Evolutionary conservation across 1,140 invertebrate species (phyloP), one percentile per base, ranked within the genome.

Genomic region (Octopus bimaculoides): DNA sequence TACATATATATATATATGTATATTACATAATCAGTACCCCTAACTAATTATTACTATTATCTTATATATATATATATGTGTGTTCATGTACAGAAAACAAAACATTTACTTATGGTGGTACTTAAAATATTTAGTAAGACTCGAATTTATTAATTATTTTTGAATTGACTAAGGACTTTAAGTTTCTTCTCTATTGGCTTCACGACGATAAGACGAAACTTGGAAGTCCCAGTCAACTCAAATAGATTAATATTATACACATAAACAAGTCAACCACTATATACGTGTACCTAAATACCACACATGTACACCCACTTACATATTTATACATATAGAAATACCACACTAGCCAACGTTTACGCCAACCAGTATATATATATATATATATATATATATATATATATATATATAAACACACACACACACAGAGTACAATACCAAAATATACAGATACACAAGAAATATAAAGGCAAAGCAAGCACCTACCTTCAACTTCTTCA

Each of bases 401-500:
- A 69, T 14, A 69, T 14, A 69, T 69, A 69, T 14, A 69, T 69
- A 69, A 3, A 69, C 5, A 69, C 26, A 69, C 26, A 14, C 14
- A 6, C 26, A 14, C 14, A 8, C 6, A 71, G 1, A 61, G 9
- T 61, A 61, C 56, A 61, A 61, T 61, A 9, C 9, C 9, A 12
- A 61, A 9, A 61, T 61, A 61, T 61, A 61, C 56, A 61, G 9
- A 61, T 61, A 61, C 56, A 17, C 17, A 17, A 12, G 56, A 12
- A 61, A 61, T 61, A 17, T 61, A 73, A 41, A 56, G 52, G 56
- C 9, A 61, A 83, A 77, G 41, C n/a, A 77, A 56, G 4, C 9
- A 81, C 66, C 54, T 85, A 89, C 89, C 86, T 90, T 90, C 74
- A 89, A 81, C 82, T 89, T 89, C 75, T 86, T 85, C 26, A 90